phyloP scores from a whole-genome alignment of 2,113 vertebrate genomes.

The Nansenia antarctica region DNA sequence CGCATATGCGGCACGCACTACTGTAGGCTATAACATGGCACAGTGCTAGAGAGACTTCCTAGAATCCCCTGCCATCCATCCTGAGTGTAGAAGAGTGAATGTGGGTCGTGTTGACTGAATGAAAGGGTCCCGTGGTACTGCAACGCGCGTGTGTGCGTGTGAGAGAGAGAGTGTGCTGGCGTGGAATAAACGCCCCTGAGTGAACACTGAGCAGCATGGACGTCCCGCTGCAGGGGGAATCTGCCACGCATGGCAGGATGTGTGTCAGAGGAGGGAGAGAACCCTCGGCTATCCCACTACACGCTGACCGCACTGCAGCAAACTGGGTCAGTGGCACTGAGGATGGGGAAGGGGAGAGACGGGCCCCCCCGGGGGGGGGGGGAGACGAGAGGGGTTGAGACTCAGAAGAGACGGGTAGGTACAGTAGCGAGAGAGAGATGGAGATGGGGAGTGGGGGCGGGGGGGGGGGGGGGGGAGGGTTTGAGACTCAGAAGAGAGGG shows the following conservation, averaged over 20 bases:
- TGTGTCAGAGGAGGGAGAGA: conserved; percentile 27
- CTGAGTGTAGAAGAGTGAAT: neutral
- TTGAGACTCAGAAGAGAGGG: neutral
- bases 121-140: neutral
- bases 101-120: neutral
- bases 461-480: neutral
- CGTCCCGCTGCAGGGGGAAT: neutral
- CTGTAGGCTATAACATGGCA: too few relatives aligned
- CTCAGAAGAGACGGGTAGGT: too few relatives aligned
- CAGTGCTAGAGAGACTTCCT: too few relatives aligned
- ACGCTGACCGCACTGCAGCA: conserved; percentile 13
- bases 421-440: neutral
- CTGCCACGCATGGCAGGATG: conserved; percentile 25
- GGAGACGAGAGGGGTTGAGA: neutral
- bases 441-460: neutral
- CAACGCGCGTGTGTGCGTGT: too few relatives aligned
- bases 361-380: neutral
- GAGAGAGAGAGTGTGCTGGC: neutral
- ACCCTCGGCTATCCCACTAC: neutral
- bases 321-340: conserved; percentile 51
- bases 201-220: neutral
- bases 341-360: neutral
- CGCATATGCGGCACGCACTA: too few relatives aligned
- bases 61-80: too few relatives aligned
- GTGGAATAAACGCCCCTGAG: conserved; percentile 1